Evolutionary conservation across 2,113 vertebrate genomes (phyloP), one percentile per base, ranked within the genome.

Genomic region (Poecile atricapillus): DNA sequence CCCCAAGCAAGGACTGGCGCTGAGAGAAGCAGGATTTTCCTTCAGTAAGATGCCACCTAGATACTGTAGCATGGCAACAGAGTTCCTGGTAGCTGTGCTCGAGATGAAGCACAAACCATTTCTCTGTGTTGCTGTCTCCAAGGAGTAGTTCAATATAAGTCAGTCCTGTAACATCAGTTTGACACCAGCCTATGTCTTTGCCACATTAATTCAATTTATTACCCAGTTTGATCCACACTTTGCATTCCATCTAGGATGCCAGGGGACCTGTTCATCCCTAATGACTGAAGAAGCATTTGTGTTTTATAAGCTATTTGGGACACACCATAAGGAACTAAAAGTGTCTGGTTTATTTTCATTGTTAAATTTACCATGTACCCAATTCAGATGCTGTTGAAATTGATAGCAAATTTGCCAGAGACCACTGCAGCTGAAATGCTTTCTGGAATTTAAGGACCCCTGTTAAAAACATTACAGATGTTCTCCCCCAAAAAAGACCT

Each of bases 181-280:
- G 85, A 96, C 90, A 94, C 83, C 85, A 94, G 60, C 91, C 86
- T 95, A 43, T 96, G 76, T 87, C 89, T 94, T 93, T 96, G 91
- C 87, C 91, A 90, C 94, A 95, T 96, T 95, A 96, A 96, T 90
- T 96, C 92, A 94, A 89, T 95, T 96, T 95, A 96, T 93, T 94
- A 95, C 84, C 64, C 77, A 21, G 91, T 85, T 83, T 95, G 84
- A 93, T 94, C 86, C 82, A 95, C 68, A 27, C 30, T 95, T 94
- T 90, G 85, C 75, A 76, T 92, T 94, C 79, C 91, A 43, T 91
- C 94, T 97, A 73, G 62, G 89, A 93, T 92, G 67, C 53, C 93
- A 89, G 74, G 88, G 92, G 93, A 94, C 91, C 64, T 90, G 71
- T 95, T 96, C 77, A 92, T 97, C 95, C 87, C 95, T 94, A 83